Base-by-base conservation (phyloP, 2,888 invertebrate genomes). In the Spicauda simplicius region DNA sequence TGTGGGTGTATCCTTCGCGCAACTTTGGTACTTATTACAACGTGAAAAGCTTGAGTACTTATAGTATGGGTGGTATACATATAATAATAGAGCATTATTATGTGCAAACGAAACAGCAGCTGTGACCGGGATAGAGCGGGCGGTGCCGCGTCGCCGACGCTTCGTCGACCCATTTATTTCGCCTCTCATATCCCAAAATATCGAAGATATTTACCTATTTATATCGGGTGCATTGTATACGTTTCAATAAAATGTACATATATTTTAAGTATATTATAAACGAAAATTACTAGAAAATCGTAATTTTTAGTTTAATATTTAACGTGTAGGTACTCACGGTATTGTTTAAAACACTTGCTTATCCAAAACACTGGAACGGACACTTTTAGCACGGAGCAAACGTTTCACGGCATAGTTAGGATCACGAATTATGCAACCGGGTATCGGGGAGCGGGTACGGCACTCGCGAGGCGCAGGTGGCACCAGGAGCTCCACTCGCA, bases 121-220 rank as follows among this genome's bases (percentile, higher is more conserved):
- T 91, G 81, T 86, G 90, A 87, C 91, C 90, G 91, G 89, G 92
- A 86, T 82, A 86, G 86, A 76, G 81, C 91, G 89, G 90, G 90
- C 90, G 91, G 87, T 87, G 88, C 87, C 89, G 81, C 83, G 78
- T 79, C 83, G 81, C 75, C 81, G 80, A 82, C 82, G 82, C 80
- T 82, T 81, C 79, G 82, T 75, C 90, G 91, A 90, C 91, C 91
- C 84, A 91, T 88, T 81, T 83, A 89, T 89, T 88, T 83, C 83
- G 81, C 80, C 82, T 86, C 86, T 84, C 87, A 88, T 86, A 88
- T 90, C 90, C 90, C 82, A 86, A 92, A 91, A 91, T 92, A 92
- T 86, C 92, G 79, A 85, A 87, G 85, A 81, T 82, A 78, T 74
- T 75, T 70, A 74, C 75, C 76, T 76, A 78, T 79, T 45, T 50